These are phyloP conservation scores for Drosophila burlai DNA, from an alignment of 1,140 invertebrate species.

Conservation along the genomic window DNA sequence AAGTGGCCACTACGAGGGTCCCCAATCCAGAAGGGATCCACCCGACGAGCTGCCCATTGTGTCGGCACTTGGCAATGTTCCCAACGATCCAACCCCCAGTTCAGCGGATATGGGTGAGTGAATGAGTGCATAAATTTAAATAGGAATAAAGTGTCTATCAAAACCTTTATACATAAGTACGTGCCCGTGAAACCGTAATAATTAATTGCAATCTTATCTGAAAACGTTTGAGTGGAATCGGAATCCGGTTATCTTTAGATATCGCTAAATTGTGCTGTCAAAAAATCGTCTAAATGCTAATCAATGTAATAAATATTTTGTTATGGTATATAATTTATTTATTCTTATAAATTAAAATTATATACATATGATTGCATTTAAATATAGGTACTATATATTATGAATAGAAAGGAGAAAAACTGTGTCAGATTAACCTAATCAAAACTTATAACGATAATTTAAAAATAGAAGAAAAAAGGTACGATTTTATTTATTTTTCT, in stretches of 20 bases:
- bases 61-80: constrained; percentile 37
- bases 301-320: not conserved
- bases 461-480: not conserved
- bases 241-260: not conserved
- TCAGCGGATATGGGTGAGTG: constrained; percentile 60
- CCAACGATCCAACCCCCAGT: constrained; percentile 32
- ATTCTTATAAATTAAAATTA: not conserved
- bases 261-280: constrained; percentile 4
- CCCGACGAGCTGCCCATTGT: constrained; percentile 59
- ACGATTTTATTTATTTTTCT: no score
- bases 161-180: not conserved
- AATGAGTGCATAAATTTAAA: not conserved
- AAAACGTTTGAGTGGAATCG: not conserved
- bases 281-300: not conserved
- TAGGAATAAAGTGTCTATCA: not conserved
- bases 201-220: constrained; percentile 30
- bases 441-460: not conserved
- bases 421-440: not conserved
- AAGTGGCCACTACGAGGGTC: constrained; percentile 59
- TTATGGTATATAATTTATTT: not conserved
- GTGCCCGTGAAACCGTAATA: constrained; percentile 4
- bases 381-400: no score
- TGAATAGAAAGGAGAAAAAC: no score
- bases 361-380: no score
- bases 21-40: constrained; percentile 11